phyloP scores from a whole-genome alignment of 2,797 vertebrate species.

The Sebastes nivosus region DNA sequence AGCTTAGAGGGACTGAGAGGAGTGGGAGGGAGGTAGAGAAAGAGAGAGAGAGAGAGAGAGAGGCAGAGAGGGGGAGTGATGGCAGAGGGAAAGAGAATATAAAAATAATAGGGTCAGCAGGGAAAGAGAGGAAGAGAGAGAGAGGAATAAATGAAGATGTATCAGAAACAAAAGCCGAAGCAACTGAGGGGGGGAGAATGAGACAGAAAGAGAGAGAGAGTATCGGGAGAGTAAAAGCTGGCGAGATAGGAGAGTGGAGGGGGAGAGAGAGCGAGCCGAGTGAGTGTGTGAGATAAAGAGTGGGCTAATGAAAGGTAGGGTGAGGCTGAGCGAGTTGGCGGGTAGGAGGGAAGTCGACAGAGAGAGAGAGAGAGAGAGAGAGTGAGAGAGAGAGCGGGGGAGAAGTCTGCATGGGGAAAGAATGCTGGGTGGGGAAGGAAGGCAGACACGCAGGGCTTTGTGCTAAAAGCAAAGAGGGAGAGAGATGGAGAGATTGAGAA shows the following conservation, averaged over 20 bases:
- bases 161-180: slow-evolving; percentile 76
- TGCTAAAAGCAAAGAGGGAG: slow-evolving; percentile 85
- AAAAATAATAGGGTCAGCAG: slow-evolving; percentile 80
- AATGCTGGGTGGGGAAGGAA: slow-evolving; percentile 92
- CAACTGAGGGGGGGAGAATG: slow-evolving; percentile 44
- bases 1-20: slow-evolving; percentile 83
- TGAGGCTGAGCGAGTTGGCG: slow-evolving; percentile 74
- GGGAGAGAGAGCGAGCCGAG: slow-evolving; percentile 54
- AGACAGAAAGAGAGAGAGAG: slow-evolving; percentile 18
- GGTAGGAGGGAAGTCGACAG: slow-evolving; percentile 75
- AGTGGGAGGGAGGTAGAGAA: slow-evolving; percentile 72
- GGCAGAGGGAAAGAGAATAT: slow-evolving; percentile 68
- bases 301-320: slow-evolving; percentile 81
- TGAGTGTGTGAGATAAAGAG: slow-evolving; percentile 77
- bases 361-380: slow-evolving; percentile 48
- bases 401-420: slow-evolving; percentile 86
- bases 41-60: slow-evolving; percentile 28
- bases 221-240: slow-evolving; percentile 57
- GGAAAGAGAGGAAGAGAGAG: slow-evolving; percentile 65
- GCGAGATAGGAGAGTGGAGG: slow-evolving; percentile 66
- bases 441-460: slow-evolving; percentile 86
- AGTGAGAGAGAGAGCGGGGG: slow-evolving; percentile 69
- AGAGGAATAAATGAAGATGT: slow-evolving; percentile 78
- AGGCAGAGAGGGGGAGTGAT: slow-evolving; percentile 55
- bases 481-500: slow-evolving; percentile 65